Conservation (phyloP, 2,888 invertebrate genomes). For the Dicroscelio sp. region DNA sequence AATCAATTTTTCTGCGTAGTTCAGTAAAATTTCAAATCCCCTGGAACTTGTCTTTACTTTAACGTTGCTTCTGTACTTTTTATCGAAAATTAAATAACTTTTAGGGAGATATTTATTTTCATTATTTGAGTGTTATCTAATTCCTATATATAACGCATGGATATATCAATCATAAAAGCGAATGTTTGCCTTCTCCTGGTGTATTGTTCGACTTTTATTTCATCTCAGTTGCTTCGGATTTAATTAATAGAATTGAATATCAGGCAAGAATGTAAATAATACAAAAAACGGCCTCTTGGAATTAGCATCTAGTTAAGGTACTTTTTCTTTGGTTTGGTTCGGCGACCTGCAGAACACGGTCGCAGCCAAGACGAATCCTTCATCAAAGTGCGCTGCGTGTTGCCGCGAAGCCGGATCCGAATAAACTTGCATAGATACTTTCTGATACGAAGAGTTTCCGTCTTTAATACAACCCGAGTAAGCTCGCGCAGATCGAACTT, state of each 20-base stretch:
- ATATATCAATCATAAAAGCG: too few relatives aligned
- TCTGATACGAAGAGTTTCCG: conserved; percentile 32
- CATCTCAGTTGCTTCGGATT: too few relatives aligned
- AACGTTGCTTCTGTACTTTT: too few relatives aligned
- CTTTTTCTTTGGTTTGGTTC: background rate
- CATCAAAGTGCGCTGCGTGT: conserved; percentile 43
- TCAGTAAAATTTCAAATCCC: too few relatives aligned
- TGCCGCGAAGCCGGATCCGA: background rate
- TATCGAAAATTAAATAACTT: too few relatives aligned
- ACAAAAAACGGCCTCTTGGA: background rate
- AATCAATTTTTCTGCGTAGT: too few relatives aligned
- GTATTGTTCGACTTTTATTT: conserved; percentile 33
- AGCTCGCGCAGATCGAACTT: conserved; percentile 24
- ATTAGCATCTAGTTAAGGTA: conserved; percentile 46
- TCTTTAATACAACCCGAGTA: conserved; percentile 24
- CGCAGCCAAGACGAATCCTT: conserved; percentile 24
- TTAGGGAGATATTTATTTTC: too few relatives aligned
- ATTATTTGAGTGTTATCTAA: too few relatives aligned
- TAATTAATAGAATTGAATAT: conserved; percentile 40
- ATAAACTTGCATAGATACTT: conserved; percentile 48
- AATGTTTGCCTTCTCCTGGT: too few relatives aligned
- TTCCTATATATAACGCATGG: too few relatives aligned
- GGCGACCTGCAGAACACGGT: too few relatives aligned
- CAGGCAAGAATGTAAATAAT: conserved; percentile 35
- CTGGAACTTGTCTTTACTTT: too few relatives aligned